Evolutionary conservation across 1,140 invertebrate species (phyloP), one percentile per base, ranked within the genome.

Genomic region (Pollicipes pollicipes): DNA sequence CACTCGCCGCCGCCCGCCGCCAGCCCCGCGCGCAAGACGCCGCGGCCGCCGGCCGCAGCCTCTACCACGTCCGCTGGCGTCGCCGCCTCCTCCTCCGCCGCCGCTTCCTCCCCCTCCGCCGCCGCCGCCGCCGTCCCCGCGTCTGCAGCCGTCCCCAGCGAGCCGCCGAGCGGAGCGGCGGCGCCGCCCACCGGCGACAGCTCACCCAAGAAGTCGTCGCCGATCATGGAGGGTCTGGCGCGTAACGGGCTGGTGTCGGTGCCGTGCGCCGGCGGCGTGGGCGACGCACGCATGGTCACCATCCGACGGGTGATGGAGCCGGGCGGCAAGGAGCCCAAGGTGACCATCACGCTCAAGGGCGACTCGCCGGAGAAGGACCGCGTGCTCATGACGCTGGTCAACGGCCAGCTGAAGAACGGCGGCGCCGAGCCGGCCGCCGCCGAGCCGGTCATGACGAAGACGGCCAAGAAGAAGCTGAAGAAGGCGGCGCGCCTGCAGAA

Each of bases 281-380:
- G 77, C 68, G 78, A 80, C 6, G 83, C 85, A 35, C 84, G 88
- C 71, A 88, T 89, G 78, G 88, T 89, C 6, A 89, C 88, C 1
- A 89, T 89, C 73, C 83, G 87, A 69, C 79, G 87, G 30, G 85
- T 88, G 0, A 84, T 85, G 79, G 85, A 86, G 73, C 83, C 83
- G 10, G 84, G 83, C 71, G 80, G 84, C 24, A 4, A n/a, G 3
- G 86, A 87, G 73, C 87, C 88, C 32, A 87, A 86, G 10, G 88
- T 89, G 3, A 89, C 88, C 0, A 88, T 89, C 37, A 88, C 88
- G 0, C 79, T 88, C 21, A 88, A 88, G 75, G 88, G 87, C 24
- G 85, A 86, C 74, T 86, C 87, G 1, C 87, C 87, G 17, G 86
- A 87, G 70, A 85, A 88, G 76, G 88, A 89, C 75, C 86, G 87